These are phyloP conservation scores for Lates japonicus DNA, from an alignment of 2,797 vertebrate species.

Conservation along the genomic window DNA sequence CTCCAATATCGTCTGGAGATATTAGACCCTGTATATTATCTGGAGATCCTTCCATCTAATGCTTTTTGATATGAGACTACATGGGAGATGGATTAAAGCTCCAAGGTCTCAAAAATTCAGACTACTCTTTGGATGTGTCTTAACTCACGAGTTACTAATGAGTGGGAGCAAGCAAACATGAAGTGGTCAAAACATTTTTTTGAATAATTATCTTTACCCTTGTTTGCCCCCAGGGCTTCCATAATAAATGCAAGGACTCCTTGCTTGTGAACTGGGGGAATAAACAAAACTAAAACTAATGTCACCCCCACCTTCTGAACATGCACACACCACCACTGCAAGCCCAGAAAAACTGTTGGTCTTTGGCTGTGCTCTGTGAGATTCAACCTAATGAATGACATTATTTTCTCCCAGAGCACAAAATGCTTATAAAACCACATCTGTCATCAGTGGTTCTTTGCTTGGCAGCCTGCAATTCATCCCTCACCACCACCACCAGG, in stretches of 20 bases:
- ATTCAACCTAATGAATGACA: constrained; percentile 4
- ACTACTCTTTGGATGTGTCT: not conserved
- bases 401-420: not conserved
- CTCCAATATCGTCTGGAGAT: too few relatives aligned
- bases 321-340: not conserved
- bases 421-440: constrained; percentile 3
- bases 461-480: constrained; percentile 5
- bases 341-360: not conserved
- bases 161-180: not conserved
- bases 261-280: too few relatives aligned
- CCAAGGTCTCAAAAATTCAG: too few relatives aligned
- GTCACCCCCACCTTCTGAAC: not conserved
- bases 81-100: not conserved
- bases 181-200: not conserved
- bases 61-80: not conserved
- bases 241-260: not conserved
- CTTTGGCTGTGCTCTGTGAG: not conserved
- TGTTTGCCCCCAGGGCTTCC: not conserved
- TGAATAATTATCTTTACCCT: too few relatives aligned
- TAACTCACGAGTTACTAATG: not conserved
- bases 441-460: not conserved
- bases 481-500: constrained; percentile 15
- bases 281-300: too few relatives aligned
- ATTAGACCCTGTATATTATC: not conserved
- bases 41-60: not conserved